Evolutionary conservation across 2,888 invertebrate genomes (phyloP), one percentile per base, ranked within the genome.

Genomic region (Baronia brevicornis): DNA sequence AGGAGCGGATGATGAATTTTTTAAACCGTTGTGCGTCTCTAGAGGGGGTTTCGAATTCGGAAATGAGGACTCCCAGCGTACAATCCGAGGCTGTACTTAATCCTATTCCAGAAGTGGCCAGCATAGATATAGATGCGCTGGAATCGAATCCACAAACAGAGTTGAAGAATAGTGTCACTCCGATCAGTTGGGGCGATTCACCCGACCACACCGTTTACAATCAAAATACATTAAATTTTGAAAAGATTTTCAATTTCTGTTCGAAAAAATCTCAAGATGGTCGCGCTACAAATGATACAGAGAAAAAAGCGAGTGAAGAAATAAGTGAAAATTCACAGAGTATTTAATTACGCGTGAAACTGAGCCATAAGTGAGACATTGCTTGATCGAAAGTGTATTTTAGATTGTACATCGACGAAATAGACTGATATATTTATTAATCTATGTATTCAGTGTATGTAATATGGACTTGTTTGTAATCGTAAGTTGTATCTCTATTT

Each of bases 1-100:
- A 75, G 38, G 84, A 84, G 32, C 42, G 84, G 3, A 82, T 85
- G 75, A 66, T 79, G 53, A 80, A 62, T 38, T 84, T 79, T 35
- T 44, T 84, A 1, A 82, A 84, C 30, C 51, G 73, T 1, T 82
- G 82, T 36, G 72, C 74, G 0, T 67, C 75, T 3, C 45, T 68
- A 1, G 80, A 82, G 39, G 75, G 66, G 0, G 44, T 68, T 3
- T 71, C 75, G 0, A 70, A 78, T 25, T 67, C 72, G 0, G 80
- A 77, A 14, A 47, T 58, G 11, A 48, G 55, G 5, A 60, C 65
- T 0, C 69, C 73, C 0, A 77, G 75, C 11, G 61, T 75, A 0
- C 70, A 73, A 28, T 73, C 78, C 0, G 80, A 80, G 11, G 42
- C 60, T 0, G 54, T 48, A 0, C 40, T 78, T 0, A 77, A 80